Percentiles rank a stretch among this genome's conserved stretches.
These are phyloP conservation scores for Linnaemya tessellans DNA, from an alignment of 2,888 invertebrate species.

Conservation along the genomic window DNA sequence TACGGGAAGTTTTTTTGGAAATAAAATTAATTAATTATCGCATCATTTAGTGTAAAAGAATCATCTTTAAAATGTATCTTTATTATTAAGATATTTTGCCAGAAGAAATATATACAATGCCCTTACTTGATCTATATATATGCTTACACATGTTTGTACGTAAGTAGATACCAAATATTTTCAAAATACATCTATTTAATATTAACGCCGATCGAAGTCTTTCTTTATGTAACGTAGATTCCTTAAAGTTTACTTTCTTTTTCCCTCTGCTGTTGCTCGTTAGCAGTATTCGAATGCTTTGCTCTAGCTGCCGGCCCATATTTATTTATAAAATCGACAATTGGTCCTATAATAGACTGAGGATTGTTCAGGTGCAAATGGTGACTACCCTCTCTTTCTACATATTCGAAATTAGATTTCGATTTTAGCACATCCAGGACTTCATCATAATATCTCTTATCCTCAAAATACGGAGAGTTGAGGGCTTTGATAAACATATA, in stretches of 20 bases:
- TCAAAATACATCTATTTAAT: slow-evolving; percentile 32
- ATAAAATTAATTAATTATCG: too few species aligned
- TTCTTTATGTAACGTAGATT: background rate
- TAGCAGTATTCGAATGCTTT: slow-evolving; percentile 76
- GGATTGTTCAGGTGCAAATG: slow-evolving; percentile 90
- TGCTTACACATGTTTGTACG: too few species aligned
- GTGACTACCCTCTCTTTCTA: slow-evolving; percentile 87
- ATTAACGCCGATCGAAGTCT: slow-evolving; percentile 4
- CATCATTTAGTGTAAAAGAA: too few species aligned
- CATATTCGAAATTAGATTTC: slow-evolving; percentile 85
- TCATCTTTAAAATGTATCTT: too few species aligned
- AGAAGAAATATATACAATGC: background rate
- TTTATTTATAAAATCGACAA: slow-evolving; percentile 85
- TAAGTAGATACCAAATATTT: background rate
- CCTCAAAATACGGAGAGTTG: slow-evolving; percentile 85
- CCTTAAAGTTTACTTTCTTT: slow-evolving; percentile 66
- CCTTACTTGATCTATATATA: background rate
- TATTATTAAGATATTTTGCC: background rate
- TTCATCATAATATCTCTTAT: slow-evolving; percentile 85
- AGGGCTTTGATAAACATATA: slow-evolving; percentile 87
- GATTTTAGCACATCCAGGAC: slow-evolving; percentile 85
- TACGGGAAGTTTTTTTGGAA: too few species aligned
- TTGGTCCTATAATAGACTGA: slow-evolving; percentile 84
- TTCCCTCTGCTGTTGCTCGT: slow-evolving; percentile 72
- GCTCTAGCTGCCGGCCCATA: slow-evolving; percentile 85